These are phyloP conservation scores for Aethes cnicana DNA, from an alignment of 2,888 invertebrate genomes.

Conservation along the genomic window DNA sequence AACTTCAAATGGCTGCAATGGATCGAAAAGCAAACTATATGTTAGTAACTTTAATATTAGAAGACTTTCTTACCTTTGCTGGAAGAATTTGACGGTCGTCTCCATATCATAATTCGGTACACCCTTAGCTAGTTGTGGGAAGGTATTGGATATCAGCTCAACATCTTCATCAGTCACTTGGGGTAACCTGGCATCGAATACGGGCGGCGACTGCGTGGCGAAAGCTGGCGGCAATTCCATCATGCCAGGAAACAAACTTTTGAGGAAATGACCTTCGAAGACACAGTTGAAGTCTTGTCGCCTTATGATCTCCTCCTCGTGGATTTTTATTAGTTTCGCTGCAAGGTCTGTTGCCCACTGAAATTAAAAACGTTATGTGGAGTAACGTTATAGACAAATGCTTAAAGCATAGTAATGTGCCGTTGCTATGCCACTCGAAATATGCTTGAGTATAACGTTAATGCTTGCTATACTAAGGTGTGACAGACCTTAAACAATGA, in stretches of 20 bases:
- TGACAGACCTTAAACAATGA: too few species aligned
- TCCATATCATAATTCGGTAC: constrained; percentile 87
- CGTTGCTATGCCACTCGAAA: too few species aligned
- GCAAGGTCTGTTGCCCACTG: constrained; percentile 93
- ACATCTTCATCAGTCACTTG: constrained; percentile 84
- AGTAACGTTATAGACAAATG: too few species aligned
- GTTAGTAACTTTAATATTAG: too few species aligned
- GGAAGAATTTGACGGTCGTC: constrained; percentile 87
- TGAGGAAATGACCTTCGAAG: constrained; percentile 93
- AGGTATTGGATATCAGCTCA: constrained; percentile 82
- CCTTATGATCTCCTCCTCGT: constrained; percentile 90
- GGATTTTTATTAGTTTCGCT: constrained; percentile 88
- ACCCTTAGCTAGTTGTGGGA: constrained; percentile 86
- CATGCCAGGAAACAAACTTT: constrained; percentile 94
- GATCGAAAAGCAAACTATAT: too few species aligned
- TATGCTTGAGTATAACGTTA: too few species aligned
- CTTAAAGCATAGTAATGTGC: too few species aligned
- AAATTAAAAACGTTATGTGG: neutral
- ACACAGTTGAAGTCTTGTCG: constrained; percentile 89
- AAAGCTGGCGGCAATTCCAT: constrained; percentile 92
- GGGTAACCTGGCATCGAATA: constrained; percentile 89
- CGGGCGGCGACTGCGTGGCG: constrained; percentile 89
- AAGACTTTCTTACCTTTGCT: constrained; percentile 82
- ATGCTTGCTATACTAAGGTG: too few species aligned
- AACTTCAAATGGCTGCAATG: too few species aligned